A percentile compares a stretch with the other conserved stretches of the same genome.
phyloP scores from a whole-genome alignment of 2,113 vertebrate genomes.

The Calidris pugnax region DNA sequence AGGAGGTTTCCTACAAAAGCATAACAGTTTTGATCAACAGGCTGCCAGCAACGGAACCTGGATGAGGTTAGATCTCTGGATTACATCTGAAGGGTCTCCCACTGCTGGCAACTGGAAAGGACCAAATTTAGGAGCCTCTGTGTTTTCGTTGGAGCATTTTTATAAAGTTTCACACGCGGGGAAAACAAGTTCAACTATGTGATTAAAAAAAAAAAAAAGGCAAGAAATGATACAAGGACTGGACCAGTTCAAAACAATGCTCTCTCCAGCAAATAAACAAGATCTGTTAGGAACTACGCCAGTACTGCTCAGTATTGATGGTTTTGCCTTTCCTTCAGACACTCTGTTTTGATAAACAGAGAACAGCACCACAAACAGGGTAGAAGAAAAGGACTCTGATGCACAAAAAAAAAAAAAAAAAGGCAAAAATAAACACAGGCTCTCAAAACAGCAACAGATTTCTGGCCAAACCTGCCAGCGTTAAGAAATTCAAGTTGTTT shows the following conservation, averaged over 20 bases:
- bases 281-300: slow-evolving; percentile 18
- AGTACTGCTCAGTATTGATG: neutral
- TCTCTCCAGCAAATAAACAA: neutral
- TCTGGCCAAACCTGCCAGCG: neutral
- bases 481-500: slow-evolving; percentile 20
- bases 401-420: neutral
- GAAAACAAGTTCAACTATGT: neutral
- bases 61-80: neutral
- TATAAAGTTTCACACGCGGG: neutral
- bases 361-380: neutral
- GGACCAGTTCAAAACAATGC: neutral
- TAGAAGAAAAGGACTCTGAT: neutral
- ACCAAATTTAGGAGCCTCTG: neutral
- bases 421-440: slow-evolving; percentile 13
- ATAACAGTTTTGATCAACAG: neutral
- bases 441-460: slow-evolving; percentile 6
- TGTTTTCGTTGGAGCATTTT: neutral
- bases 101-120: neutral
- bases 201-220: neutral
- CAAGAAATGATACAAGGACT: neutral
- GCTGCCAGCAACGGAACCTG: neutral
- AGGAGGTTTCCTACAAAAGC: neutral
- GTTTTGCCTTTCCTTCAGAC: slow-evolving; percentile 22
- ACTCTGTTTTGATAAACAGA: slow-evolving; percentile 32
- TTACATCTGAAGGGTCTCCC: neutral